Percentiles rank a stretch among this genome's conserved stretches.
Evolutionary conservation across 2,888 invertebrate genomes (phyloP).

Genomic region (Eilema griseolum): DNA sequence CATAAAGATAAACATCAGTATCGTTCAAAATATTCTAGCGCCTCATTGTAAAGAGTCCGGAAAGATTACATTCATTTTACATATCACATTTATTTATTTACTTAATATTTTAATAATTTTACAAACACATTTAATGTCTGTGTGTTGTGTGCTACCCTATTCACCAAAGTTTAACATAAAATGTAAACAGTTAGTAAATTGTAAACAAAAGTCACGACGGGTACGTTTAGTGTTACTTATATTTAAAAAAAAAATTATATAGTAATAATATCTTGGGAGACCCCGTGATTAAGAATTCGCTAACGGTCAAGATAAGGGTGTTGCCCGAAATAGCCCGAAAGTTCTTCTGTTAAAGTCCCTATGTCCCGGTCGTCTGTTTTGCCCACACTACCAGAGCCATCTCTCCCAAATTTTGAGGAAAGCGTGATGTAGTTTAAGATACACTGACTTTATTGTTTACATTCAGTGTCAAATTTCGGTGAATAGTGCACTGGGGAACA

Average conservation of each 20-base stretch:
- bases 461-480: background rate
- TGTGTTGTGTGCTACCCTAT: slow-evolving; percentile 21
- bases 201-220: too few species aligned
- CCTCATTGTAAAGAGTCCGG: slow-evolving; percentile 78
- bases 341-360: too few species aligned
- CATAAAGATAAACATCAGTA: slow-evolving; percentile 65
- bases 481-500: background rate
- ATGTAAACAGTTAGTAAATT: background rate
- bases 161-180: background rate
- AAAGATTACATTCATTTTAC: slow-evolving; percentile 68
- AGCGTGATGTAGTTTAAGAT: background rate
- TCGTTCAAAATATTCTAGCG: slow-evolving; percentile 72
- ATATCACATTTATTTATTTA: slow-evolving; percentile 80
- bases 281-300: too few species aligned
- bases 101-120: slow-evolving; percentile 50
- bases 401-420: too few species aligned
- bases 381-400: too few species aligned
- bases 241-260: too few species aligned
- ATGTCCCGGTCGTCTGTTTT: too few species aligned
- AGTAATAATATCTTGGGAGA: too few species aligned
- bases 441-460: background rate
- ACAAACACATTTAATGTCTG: slow-evolving; percentile 20
- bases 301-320: too few species aligned
- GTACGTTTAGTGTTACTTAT: too few species aligned
- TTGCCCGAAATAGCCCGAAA: too few species aligned